Evolutionary conservation across 2,888 invertebrate genomes (phyloP).

Genomic region (Parochlus steinenii): DNA sequence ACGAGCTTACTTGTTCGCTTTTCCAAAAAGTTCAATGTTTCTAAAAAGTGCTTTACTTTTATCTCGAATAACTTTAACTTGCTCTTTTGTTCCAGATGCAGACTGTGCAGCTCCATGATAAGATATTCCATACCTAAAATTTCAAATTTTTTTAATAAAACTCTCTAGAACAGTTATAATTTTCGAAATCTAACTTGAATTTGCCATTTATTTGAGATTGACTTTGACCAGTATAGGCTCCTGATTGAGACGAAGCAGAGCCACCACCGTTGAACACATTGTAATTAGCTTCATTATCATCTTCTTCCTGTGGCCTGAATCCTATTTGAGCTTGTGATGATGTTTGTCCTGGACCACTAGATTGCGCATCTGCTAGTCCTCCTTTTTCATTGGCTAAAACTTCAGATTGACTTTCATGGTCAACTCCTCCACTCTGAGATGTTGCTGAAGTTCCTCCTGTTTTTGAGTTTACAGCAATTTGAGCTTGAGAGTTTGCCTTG

Average conservation of each 20-base stretch:
- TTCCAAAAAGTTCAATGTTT: conserved; percentile 37
- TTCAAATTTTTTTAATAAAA: conserved; percentile 1
- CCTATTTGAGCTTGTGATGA: conserved; percentile 82
- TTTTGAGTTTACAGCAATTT: conserved; percentile 56
- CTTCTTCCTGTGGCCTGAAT: conserved; percentile 53
- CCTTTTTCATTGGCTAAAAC: conserved; percentile 54
- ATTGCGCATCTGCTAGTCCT: conserved; percentile 73
- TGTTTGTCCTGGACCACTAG: conserved; percentile 67
- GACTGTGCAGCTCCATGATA: conserved; percentile 71
- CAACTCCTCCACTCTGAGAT: conserved; percentile 55
- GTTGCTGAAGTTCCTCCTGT: conserved; percentile 59
- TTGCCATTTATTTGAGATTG: conserved; percentile 71
- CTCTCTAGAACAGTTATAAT: neutral
- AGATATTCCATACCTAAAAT: conserved; percentile 47
- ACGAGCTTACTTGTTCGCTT: conserved; percentile 19
- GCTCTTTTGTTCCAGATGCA: conserved; percentile 52
- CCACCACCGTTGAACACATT: conserved; percentile 57
- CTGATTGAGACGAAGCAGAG: conserved; percentile 62
- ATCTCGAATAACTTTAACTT: conserved; percentile 41
- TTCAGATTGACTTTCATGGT: conserved; percentile 46
- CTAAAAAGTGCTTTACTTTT: conserved; percentile 49
- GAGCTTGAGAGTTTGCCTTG: conserved; percentile 57
- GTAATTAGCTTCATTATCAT: conserved; percentile 29
- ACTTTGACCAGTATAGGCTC: conserved; percentile 56
- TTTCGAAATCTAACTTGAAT: conserved; percentile 31